Evolutionary conservation across 1,140 invertebrate species (phyloP), one percentile per base, ranked within the genome.

Genomic region (Caenorhabditis inopinata): DNA sequence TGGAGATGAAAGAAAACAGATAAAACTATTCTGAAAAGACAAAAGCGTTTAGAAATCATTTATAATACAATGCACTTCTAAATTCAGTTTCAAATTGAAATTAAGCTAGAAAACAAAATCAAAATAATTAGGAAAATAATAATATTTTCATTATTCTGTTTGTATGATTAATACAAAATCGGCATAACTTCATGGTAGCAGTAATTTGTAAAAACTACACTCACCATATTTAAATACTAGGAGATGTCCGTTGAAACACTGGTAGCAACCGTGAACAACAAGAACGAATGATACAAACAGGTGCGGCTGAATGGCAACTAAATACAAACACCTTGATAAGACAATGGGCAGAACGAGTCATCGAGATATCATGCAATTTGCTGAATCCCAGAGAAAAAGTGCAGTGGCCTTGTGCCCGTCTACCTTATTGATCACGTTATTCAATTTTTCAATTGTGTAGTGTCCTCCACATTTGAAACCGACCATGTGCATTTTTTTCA

Each of bases 301-400:
- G 29, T 18, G 18, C 32, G n/a, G 51, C 1, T 12, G 27, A 32
- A 42, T 68, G 58, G 58, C 58, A 35, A 68, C 58, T 38, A 68
- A 68, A 68, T 38, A 68, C 58, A 68, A 68, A 68, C n/a, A 68
- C 58, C 58, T 68, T 68, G 58, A 68, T 68, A 68, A 68, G 58
- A 32, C 58, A 16, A 18, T 68, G 58, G 58, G 58, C 32, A 42
- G 58, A 68, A 16, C 58, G 32, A 16, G 53, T 29, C 14, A 58
- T 11, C 58, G 58, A 68, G 32, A 21, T 7, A 68, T 6, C 6
- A 21, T 12, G n/a, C 35, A 32, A 38, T 38, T 38, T 32, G 0
- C 1, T 2, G 32, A 21, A n/a, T 38, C 58, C 32, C 58, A 68
- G 32, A 42, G 32, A 68, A 68, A 68, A 38, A 16, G 32, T 68